Conservation (phyloP, 1,140 invertebrate genomes). For the Temnothorax curvispinosus region DNA sequence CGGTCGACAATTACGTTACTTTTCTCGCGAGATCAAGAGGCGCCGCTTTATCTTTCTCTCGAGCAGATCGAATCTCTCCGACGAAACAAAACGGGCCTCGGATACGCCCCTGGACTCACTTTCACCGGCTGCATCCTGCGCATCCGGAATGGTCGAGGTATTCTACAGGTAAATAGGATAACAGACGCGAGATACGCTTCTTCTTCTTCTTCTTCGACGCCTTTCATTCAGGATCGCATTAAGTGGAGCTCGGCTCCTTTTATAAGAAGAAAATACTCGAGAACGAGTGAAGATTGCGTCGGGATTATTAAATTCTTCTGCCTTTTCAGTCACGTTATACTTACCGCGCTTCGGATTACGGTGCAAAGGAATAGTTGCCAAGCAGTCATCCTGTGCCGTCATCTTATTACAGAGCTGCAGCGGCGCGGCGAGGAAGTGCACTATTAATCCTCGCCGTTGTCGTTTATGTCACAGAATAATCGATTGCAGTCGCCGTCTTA, state of each 20-base stretch:
- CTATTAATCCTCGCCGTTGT: conserved; percentile 36
- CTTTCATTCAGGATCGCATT: conserved; percentile 39
- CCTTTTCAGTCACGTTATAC: conserved; percentile 50
- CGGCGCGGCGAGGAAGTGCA: neutral
- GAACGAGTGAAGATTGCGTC: conserved; percentile 64
- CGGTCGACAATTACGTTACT: conserved; percentile 5
- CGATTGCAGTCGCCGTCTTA: neutral
- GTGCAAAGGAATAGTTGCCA: conserved; percentile 1
- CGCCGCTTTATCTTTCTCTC: neutral
- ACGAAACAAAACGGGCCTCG: conserved; percentile 14
- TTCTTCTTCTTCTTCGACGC: conserved; percentile 4
- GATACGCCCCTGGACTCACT: conserved; percentile 75
- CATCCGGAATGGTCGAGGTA: conserved; percentile 64
- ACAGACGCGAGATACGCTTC: conserved; percentile 17
- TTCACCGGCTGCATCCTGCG: conserved; percentile 74
- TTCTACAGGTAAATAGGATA: conserved; percentile 61
- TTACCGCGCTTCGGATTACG: conserved; percentile 33
- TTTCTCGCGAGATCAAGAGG: neutral
- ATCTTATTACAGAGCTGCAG: conserved; percentile 11
- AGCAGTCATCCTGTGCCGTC: conserved; percentile 1
- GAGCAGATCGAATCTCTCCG: conserved; percentile 2
- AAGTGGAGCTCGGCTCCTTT: conserved; percentile 33
- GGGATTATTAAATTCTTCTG: conserved; percentile 59
- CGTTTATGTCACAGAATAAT: conserved; percentile 13
- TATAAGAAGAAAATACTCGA: conserved; percentile 56